Conservation (phyloP, 2,797 vertebrate genomes). For the Diglossa cyanea region DNA sequence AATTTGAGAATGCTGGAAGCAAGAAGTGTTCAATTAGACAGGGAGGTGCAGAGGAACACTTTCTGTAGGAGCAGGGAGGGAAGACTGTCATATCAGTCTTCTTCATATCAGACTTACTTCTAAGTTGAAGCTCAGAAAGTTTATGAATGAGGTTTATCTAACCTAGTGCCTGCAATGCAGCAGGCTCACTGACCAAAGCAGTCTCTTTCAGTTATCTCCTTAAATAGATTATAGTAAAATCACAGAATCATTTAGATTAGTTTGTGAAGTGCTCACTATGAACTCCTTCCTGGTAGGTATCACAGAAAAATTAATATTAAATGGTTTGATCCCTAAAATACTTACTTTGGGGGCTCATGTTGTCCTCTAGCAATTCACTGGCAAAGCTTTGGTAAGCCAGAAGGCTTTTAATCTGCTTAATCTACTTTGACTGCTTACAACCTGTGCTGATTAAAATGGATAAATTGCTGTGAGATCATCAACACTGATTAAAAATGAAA, state of each 20-base stretch:
- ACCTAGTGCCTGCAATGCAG: neutral
- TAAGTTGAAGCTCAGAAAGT: neutral
- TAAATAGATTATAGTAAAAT: neutral
- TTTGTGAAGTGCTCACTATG: neutral
- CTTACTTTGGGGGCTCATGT: neutral
- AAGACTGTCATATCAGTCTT: neutral
- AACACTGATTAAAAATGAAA: slow-evolving; percentile 39
- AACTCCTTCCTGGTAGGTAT: neutral
- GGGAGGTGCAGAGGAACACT: neutral
- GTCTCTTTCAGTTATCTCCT: neutral
- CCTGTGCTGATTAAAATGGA: slow-evolving; percentile 32
- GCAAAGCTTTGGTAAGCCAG: slow-evolving; percentile 21
- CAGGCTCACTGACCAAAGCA: neutral
- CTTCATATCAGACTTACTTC: neutral
- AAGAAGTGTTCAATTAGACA: neutral
- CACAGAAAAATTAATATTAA: neutral
- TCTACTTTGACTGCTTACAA: slow-evolving; percentile 31
- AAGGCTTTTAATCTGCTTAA: slow-evolving; percentile 40
- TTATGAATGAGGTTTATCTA: neutral
- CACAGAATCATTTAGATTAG: neutral
- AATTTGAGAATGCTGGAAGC: neutral
- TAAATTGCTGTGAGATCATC: slow-evolving; percentile 35
- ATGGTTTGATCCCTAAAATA: neutral
- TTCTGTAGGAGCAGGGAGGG: neutral
- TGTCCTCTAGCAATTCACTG: neutral